A percentile compares a stretch with the other conserved stretches of the same genome.
These are phyloP conservation scores for Megaptera novaeangliae DNA, from an alignment of 2,113 vertebrate genomes.

Conservation along the genomic window DNA sequence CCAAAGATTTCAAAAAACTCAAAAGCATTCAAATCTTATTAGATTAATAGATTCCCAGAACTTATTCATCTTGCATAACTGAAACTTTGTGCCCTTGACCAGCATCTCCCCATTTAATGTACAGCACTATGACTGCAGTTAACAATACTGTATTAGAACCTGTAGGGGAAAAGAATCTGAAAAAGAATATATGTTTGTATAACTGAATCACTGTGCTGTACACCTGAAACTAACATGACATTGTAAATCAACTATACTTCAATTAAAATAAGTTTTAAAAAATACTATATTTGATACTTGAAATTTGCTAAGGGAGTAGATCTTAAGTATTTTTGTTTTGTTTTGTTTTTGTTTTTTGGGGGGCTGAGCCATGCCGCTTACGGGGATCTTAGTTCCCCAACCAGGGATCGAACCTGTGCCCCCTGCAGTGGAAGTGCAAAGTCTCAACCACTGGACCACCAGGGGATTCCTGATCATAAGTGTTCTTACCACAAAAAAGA, in stretches of 20 bases:
- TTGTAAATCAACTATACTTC: background rate
- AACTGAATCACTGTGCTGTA: background rate
- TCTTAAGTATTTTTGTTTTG: background rate
- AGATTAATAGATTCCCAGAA: background rate
- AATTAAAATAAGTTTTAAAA: background rate
- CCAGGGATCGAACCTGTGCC: background rate
- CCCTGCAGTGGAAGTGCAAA: background rate
- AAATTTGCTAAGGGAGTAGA: background rate
- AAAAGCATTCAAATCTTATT: background rate
- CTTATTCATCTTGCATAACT: background rate
- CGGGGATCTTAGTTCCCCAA: background rate
- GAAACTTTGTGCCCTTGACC: background rate
- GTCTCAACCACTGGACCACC: background rate
- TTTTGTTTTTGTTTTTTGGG: rapidly evolving
- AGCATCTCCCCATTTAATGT: background rate
- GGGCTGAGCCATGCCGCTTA: background rate
- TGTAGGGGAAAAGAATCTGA: background rate
- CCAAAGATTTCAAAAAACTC: background rate
- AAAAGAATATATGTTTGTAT: background rate
- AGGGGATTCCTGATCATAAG: background rate
- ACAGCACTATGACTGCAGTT: background rate
- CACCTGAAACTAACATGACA: background rate
- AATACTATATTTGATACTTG: background rate
- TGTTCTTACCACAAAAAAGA: background rate
- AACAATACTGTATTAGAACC: background rate